Base-by-base conservation (phyloP, 1,140 invertebrate species). In the Leptestheria dahalacensis region DNA sequence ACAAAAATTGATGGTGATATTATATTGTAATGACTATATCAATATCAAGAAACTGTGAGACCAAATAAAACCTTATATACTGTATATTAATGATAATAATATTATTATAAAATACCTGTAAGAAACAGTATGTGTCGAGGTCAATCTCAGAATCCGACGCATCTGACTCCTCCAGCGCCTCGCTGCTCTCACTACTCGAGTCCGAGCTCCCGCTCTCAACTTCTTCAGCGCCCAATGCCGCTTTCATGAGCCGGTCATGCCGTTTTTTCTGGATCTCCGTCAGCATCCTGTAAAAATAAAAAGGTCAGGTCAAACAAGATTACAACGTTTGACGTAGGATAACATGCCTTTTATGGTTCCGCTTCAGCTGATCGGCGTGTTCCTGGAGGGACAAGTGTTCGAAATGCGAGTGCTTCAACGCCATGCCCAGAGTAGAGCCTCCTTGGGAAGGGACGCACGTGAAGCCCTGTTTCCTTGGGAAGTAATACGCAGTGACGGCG, bases 371-470 rank as follows among this genome's bases (percentile, higher is more conserved):
- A 10, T 84, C 76, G 0, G 87, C 85, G 73, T 96, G 91, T 71
- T 95, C 84, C 4, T 80, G 70, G 58, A 95, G 68, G 10, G 86
- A 80, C 69, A 86, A 88, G 56, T 82, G 79, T 66, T 85, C 80
- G 48, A 80, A 77, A 68, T 88, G 82, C 6, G 81, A 81, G 68
- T 97, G 94, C 59, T 82, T 79, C 60, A 83, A 81, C 55, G 84
- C 84, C 94, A 97, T 97, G n/a, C 93, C 94, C 57, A 97, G 76
- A 10, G 93, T 97, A 41, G 91, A 94, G 25, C 93, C 93, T 41
- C 93, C 94, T 75, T 92, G 88, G 54, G 91, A 95, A 57, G 94
- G 94, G 55, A 98, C 91, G 77, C 93, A 97, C 15, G 90, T 90
- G 72, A 97, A 97, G n/a, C 94, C 94, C 77, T 98, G 94, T 48